Evolutionary conservation across 2,797 vertebrate species (phyloP), one percentile per base, ranked within the genome.

Genomic region (Austrolebias charrua): DNA sequence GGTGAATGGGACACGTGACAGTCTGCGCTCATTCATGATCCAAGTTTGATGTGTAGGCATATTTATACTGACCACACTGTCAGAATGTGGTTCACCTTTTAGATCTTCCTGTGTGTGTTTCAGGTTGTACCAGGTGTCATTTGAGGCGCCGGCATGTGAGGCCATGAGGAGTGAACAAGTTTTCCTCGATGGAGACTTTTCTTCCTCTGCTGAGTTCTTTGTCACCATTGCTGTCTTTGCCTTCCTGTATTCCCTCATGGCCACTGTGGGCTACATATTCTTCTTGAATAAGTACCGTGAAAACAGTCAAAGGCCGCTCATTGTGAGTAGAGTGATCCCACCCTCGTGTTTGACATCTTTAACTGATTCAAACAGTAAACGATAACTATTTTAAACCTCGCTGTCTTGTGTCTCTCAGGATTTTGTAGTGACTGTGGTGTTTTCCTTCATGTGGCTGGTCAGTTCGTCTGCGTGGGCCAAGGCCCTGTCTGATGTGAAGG

Each of bases 381-480:
- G 5, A 5, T 49, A 55, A 49, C 20, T 44, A 4, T 47, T 1
- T 46, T 24, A 24, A 24, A 24, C 24, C 4, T 14, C 10, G 2
- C 53, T 19, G 72, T 5, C 65, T 13, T 14, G 6, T 78, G 52
- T 66, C 14, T 40, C 15, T 20, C 86, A 99, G 97, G 97, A 99
- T 88, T 99, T 99, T 86, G 89, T 98, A 40, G 93, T 98, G 89
- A 99, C 97, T 0, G 96, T 99, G 73, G 94, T 97, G 66, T 99
- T 99, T 91, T 98, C 97, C 1, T 98, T 99, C 92, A 86, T 98
- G 93, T 99, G 97, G 97, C 88, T 99, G 81, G 96, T 98, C 83
- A 91, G 97, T 69, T 98, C 97, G 7, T 99, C 97, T 8, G 94
- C 96, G 67, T 99, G 97, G 97, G 96, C 97, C 14, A 98, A 99